Percentiles rank a stretch among this genome's conserved stretches.
Evolutionary conservation across 2,888 invertebrate species (phyloP).

Genomic region (Limnephilus rhombicus): DNA sequence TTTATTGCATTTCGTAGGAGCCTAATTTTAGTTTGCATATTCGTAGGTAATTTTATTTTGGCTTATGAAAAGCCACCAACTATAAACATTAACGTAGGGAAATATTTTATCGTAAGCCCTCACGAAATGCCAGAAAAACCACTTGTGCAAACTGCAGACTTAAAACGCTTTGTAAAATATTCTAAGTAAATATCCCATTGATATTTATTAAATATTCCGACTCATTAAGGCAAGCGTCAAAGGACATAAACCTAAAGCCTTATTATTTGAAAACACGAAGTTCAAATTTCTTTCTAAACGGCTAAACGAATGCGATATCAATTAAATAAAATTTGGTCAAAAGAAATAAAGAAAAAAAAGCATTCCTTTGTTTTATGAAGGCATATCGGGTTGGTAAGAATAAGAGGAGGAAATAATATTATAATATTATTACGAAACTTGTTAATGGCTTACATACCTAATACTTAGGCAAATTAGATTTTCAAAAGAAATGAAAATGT

Average conservation of each 20-base stretch:
- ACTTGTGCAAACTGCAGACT: neutral
- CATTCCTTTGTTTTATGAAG: neutral
- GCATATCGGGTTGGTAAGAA: neutral
- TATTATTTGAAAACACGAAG: slow-evolving; percentile 50
- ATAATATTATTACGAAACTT: neutral
- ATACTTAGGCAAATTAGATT: too few relatives aligned
- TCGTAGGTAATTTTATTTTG: neutral
- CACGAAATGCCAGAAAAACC: slow-evolving; percentile 13
- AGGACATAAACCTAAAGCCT: slow-evolving; percentile 37
- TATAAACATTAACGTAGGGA: neutral
- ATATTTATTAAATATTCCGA: slow-evolving; percentile 28
- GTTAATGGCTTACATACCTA: neutral
- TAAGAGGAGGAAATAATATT: neutral
- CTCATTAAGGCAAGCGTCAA: slow-evolving; percentile 33
- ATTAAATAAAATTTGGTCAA: slow-evolving; percentile 6
- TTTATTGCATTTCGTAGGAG: neutral
- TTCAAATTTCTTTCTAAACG: neutral
- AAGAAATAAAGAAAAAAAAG: neutral
- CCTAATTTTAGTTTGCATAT: neutral
- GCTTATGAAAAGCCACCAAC: slow-evolving; percentile 20
- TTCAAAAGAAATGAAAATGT: too few relatives aligned
- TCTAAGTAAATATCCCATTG: neutral
- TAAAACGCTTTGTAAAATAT: neutral
- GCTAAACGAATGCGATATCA: slow-evolving; percentile 10
- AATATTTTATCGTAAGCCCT: slow-evolving; percentile 18